Evolutionary conservation across 2,113 vertebrate species (phyloP).

Genomic region (Parus major): DNA sequence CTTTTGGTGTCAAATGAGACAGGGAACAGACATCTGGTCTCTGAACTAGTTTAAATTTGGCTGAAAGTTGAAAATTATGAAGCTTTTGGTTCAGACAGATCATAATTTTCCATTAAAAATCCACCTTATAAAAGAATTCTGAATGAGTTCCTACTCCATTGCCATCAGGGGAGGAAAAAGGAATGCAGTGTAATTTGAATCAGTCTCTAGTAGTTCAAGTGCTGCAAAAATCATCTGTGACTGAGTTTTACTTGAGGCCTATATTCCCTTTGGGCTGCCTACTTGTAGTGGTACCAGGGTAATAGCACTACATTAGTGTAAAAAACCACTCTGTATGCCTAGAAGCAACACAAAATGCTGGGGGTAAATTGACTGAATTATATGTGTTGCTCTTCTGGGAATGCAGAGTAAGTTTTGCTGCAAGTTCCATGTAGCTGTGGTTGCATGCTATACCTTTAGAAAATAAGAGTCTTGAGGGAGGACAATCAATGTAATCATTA

Average conservation of each 20-base stretch:
- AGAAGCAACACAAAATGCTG: neutral
- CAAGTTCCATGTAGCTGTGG: neutral
- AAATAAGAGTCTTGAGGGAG: neutral
- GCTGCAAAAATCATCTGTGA: neutral
- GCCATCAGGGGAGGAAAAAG: neutral
- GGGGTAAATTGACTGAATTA: neutral
- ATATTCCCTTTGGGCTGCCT: neutral
- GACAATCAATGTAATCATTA: neutral
- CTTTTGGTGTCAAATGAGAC: neutral
- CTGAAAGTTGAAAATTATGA: neutral
- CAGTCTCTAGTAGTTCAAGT: neutral
- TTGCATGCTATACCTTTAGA: neutral
- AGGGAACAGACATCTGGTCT: neutral
- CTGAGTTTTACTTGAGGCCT: neutral
- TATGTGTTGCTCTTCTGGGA: neutral
- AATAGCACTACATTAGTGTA: neutral
- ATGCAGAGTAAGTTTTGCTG: neutral
- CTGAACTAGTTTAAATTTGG: neutral
- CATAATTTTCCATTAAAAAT: neutral
- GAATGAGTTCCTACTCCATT: neutral
- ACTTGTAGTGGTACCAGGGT: neutral
- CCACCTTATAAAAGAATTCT: neutral
- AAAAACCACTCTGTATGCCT: neutral
- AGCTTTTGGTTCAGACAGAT: neutral
- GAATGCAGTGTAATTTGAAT: neutral